Percentiles rank a stretch among this genome's conserved stretches.
phyloP scores from a whole-genome alignment of 2,888 invertebrate genomes.

The Ornithoptera priamus region DNA sequence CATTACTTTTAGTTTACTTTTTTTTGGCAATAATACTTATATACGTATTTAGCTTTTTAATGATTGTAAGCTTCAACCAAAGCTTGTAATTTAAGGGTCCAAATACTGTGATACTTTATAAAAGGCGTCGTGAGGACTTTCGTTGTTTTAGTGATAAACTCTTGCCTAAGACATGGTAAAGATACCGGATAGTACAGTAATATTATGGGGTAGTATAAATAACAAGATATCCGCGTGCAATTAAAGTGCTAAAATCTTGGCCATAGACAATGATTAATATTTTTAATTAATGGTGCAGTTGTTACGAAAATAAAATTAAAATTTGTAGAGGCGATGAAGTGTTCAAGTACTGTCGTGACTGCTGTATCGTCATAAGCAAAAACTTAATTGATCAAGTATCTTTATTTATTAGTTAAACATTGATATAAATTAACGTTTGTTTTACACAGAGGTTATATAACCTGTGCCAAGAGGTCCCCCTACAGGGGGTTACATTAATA shows the following conservation, averaged over 20 bases:
- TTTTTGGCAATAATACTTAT: slow-evolving; percentile 21
- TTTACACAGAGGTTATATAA: too few species aligned
- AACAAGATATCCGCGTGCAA: background rate
- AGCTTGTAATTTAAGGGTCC: slow-evolving; percentile 25
- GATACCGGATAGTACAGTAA: background rate
- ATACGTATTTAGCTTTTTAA: slow-evolving; percentile 4
- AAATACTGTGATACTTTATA: slow-evolving; percentile 28
- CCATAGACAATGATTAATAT: background rate
- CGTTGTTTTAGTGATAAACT: slow-evolving; percentile 11
- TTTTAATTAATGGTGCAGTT: too few species aligned
- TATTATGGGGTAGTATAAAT: background rate
- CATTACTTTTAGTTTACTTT: background rate
- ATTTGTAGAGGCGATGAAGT: too few species aligned
- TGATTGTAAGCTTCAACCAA: slow-evolving; percentile 7
- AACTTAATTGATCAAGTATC: too few species aligned
- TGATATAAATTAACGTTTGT: too few species aligned
- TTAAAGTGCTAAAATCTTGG: background rate
- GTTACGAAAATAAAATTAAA: too few species aligned
- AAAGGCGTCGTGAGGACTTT: slow-evolving; percentile 12
- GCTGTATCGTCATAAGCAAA: too few species aligned
- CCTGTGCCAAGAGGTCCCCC: too few species aligned
- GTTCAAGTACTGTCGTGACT: too few species aligned
- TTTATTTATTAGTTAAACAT: too few species aligned
- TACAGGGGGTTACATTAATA: too few species aligned
- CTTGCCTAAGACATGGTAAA: slow-evolving; percentile 18